Percentiles rank a stretch among this genome's conserved stretches.
phyloP scores from a whole-genome alignment of 2,113 vertebrate species.

The Etheostoma spectabile region DNA sequence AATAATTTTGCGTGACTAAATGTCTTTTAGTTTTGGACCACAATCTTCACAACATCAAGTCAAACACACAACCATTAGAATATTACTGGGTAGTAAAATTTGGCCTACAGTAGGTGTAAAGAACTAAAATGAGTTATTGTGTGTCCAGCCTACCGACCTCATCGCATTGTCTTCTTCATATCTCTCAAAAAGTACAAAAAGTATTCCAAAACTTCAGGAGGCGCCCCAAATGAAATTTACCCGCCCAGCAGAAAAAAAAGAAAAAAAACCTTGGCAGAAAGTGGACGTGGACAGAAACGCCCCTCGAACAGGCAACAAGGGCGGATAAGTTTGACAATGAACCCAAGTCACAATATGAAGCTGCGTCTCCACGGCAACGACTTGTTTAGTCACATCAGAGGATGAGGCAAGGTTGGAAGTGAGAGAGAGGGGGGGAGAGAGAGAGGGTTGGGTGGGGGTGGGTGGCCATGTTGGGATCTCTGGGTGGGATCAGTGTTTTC shows the following conservation, averaged over 20 bases:
- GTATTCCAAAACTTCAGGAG: neutral
- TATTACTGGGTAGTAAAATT: too few species aligned
- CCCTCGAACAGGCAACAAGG: neutral
- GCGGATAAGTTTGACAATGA: conserved; percentile 28
- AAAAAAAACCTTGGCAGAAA: neutral
- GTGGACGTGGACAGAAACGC: neutral
- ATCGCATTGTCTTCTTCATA: neutral
- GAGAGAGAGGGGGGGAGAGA: conserved; percentile 39
- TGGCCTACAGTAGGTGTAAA: neutral
- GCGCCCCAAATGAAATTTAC: neutral
- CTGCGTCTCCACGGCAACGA: conserved; percentile 53
- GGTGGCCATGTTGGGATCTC: conserved; percentile 41
- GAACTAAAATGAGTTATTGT: neutral
- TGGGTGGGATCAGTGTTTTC: conserved; percentile 74
- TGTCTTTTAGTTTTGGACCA: neutral
- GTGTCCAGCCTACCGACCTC: neutral
- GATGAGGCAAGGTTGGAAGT: neutral
- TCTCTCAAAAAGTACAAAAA: neutral
- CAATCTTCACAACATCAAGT: neutral
- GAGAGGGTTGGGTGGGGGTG: conserved; percentile 32
- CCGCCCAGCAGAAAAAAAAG: neutral
- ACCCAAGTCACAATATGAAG: conserved; percentile 24
- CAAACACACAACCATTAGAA: too few species aligned
- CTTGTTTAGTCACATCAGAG: conserved; percentile 49
- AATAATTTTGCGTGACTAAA: too few species aligned